Evolutionary conservation across 2,888 invertebrate genomes (phyloP), one percentile per base, ranked within the genome.

Genomic region (Schrankia costaestrigalis): DNA sequence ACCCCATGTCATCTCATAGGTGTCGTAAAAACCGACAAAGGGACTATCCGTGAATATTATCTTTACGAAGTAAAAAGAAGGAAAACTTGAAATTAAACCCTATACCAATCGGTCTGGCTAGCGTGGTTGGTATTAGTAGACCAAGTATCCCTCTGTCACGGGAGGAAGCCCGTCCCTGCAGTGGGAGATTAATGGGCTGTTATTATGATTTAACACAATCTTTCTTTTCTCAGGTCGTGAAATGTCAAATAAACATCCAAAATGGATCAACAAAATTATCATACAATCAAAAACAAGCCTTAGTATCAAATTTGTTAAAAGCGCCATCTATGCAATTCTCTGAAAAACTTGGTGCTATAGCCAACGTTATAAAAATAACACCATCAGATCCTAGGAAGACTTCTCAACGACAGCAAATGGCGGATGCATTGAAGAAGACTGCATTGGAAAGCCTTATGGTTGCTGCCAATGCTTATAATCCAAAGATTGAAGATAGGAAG

Each of bases 361-460:
- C 64, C 1, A 32, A 54, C 6, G 56, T 60, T 0, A 30, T 69
- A 0, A 57, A 63, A 37, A 59, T 63, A 23, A 42, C 56, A 11
- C 56, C 70, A 1, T 31, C 54, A 1, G 60, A 41, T 12, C 31
- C 42, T 0, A 32, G 47, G 2, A 37, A 31, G 15, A 27, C 40
- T 5, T 50, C 44, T 10, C 57, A 59, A 38, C 50, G 63, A 11
- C 52, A 63, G 6, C 51, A 52, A 9, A 46, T 71, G 39, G 64
- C 70, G 0, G 71, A 74, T 12, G 41, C 59, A 1, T 51, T 71
- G 1, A 69, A 57, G 26, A 57, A 69, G 18, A 58, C 68, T 0
- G 73, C 72, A 0, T 36, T 73, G 0, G 63, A 71, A 23, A 77
- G 63, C 33, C 30, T 78, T 5, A 41, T 62, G 28, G 40, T 50